phyloP scores from a whole-genome alignment of 1,140 invertebrate genomes.

The Atta cephalotes region DNA sequence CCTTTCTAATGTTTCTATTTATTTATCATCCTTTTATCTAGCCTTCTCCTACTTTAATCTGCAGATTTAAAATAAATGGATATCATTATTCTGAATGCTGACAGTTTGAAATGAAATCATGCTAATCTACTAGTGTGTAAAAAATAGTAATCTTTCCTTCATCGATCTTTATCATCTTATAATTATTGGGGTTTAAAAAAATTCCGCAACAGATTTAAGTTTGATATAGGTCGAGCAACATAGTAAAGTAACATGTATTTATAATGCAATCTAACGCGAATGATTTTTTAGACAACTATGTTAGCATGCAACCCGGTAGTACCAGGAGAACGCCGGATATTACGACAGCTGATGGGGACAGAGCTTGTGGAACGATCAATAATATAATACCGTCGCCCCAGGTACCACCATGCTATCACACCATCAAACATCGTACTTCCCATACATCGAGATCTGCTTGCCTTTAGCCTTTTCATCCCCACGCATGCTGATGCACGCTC shows the following conservation, averaged over 20 bases:
- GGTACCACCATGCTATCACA: slow-evolving; percentile 81
- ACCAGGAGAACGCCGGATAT: slow-evolving; percentile 80
- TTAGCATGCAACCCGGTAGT: slow-evolving; percentile 80
- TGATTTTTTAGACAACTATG: slow-evolving; percentile 64
- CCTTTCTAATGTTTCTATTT: background rate
- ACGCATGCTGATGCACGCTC: slow-evolving; percentile 13
- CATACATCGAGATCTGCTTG: slow-evolving; percentile 63
- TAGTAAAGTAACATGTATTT: slow-evolving; percentile 14
- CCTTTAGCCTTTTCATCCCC: slow-evolving; percentile 63
- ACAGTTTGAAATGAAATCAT: slow-evolving; percentile 68
- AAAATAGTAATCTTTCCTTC: slow-evolving; percentile 61
- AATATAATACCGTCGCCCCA: slow-evolving; percentile 83
- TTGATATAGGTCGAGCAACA: background rate
- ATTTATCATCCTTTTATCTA: background rate
- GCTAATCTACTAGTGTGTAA: slow-evolving; percentile 53
- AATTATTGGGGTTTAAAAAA: slow-evolving; percentile 35
- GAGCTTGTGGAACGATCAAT: slow-evolving; percentile 82
- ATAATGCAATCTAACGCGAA: slow-evolving; percentile 46
- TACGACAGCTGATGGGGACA: slow-evolving; percentile 82
- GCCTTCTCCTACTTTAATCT: slow-evolving; percentile 10
- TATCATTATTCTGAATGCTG: slow-evolving; percentile 69
- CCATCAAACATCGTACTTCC: slow-evolving; percentile 76
- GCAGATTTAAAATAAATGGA: slow-evolving; percentile 71
- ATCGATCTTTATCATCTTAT: slow-evolving; percentile 62
- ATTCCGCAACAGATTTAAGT: background rate